Base-by-base conservation (phyloP, 2,888 invertebrate species). In the Philhelius pedissequus region DNA sequence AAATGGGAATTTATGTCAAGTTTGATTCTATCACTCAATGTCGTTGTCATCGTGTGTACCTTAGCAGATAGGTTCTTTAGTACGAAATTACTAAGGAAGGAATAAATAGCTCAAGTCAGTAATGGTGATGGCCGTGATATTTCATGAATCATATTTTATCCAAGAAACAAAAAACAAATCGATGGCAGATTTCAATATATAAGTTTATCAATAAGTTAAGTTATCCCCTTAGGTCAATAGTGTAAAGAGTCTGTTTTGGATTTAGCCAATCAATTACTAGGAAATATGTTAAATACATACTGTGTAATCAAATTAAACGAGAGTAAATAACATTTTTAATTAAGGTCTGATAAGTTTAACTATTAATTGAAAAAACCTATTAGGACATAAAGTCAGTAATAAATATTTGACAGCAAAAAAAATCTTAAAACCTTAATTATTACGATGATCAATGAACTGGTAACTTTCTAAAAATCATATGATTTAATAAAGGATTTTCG, bases 21-120 rank as follows among this genome's bases (percentile, higher is more conserved):
- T 27, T 18, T 43, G 43, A 18, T 62, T 43, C 43, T 27, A 62
- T 62, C 60, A 62, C 18, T 62, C 60, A 62, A 43, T 62, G 60
- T 62, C 60, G 27, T 43, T 43, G 25, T 22, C 40, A n/a, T 18
- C 7, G 15, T 27, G 22, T 22, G n/a, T 22, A 32, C 18, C 18
- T 25, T n/a, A n/a, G n/a, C n/a, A n/a, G n/a, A 11, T 25, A 1
- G 13, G 2, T 52, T 15, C 15, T 38, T 58, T 5, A 22, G 8
- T 30, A 38, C 1, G 38, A 27, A 58, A 58, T 58, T n/a, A 38
- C n/a, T n/a, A 9, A 4, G 8, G 25, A 38, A 38, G 22, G 22
- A 22, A 38, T 25, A 9, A 22, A 38, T 25, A 9, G 9, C 35
- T 58, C n/a, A 6, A 38, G 15, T 38, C n/a, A 35, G 35, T 58